These are phyloP conservation scores for Nerophis lumbriciformis DNA, from an alignment of 2,113 vertebrate genomes.

Conservation along the genomic window DNA sequence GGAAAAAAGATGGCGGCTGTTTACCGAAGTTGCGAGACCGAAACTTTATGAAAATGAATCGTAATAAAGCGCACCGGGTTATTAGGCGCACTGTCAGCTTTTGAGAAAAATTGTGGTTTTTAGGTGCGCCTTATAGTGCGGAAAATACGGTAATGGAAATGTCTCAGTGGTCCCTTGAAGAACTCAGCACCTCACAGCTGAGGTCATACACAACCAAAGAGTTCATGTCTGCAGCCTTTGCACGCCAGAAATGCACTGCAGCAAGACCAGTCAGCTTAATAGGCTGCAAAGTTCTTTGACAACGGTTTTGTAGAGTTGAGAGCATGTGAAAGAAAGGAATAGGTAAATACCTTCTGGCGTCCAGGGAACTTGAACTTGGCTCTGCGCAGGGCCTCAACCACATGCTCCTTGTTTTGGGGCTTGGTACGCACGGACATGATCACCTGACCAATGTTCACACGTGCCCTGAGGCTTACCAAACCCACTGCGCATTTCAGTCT, in stretches of 20 bases:
- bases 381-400: slow-evolving; percentile 82
- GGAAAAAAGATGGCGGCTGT: too few relatives aligned
- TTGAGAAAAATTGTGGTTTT: too few relatives aligned
- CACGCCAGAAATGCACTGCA: slow-evolving; percentile 67
- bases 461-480: slow-evolving; percentile 90
- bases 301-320: not conserved
- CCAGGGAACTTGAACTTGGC: slow-evolving; percentile 93
- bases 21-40: too few relatives aligned
- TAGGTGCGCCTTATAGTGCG: too few relatives aligned
- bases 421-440: slow-evolving; percentile 94
- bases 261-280: slow-evolving; percentile 75
- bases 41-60: too few relatives aligned
- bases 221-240: slow-evolving; percentile 74
- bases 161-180: slow-evolving; percentile 73
- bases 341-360: slow-evolving; percentile 78
- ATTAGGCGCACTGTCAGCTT: too few relatives aligned
- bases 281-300: slow-evolving; percentile 71
- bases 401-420: slow-evolving; percentile 85
- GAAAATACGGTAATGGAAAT: too few relatives aligned
- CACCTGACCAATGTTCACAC: slow-evolving; percentile 86
- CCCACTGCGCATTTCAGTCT: slow-evolving; percentile 87
- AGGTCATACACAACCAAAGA: slow-evolving; percentile 79
- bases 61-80: too few relatives aligned
- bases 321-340: not conserved
- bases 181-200: slow-evolving; percentile 63